These are phyloP conservation scores for Tetragnatha montana DNA, from an alignment of 2,888 invertebrate genomes.

Conservation along the genomic window DNA sequence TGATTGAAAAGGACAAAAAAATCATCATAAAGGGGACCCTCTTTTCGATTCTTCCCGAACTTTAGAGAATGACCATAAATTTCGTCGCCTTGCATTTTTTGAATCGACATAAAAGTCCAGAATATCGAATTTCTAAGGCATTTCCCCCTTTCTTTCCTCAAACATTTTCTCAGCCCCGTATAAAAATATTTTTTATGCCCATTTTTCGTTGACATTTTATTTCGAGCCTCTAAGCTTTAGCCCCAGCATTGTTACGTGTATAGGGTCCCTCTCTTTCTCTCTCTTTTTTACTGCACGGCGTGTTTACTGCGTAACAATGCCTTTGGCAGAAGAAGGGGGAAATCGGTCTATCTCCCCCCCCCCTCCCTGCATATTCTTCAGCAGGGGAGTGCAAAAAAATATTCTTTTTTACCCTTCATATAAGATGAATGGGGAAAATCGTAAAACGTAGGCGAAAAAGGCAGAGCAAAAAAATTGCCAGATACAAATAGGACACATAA, in stretches of 20 bases:
- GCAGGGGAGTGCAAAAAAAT: not conserved
- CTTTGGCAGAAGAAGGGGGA: slow-evolving; percentile 46
- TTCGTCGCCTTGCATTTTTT: slow-evolving; percentile 55
- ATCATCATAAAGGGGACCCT: slow-evolving; percentile 26
- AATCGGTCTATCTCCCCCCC: slow-evolving; percentile 18
- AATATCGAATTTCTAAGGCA: slow-evolving; percentile 64
- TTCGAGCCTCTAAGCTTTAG: slow-evolving; percentile 50
- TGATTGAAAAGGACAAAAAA: slow-evolving; percentile 60
- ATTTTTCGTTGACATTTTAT: slow-evolving; percentile 61
- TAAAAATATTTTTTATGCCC: slow-evolving; percentile 65
- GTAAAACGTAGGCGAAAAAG: not conserved
- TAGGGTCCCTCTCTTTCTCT: slow-evolving; percentile 40
- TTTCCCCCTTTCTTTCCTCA: slow-evolving; percentile 9
- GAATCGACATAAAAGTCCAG: slow-evolving; percentile 63
- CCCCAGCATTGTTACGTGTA: slow-evolving; percentile 58
- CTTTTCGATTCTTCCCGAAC: slow-evolving; percentile 56
- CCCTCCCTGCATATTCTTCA: not conserved
- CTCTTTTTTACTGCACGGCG: slow-evolving; percentile 32
- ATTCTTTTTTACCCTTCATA: not conserved
- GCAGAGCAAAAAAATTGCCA: not conserved
- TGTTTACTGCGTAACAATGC: slow-evolving; percentile 67
- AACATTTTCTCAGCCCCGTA: slow-evolving; percentile 42
- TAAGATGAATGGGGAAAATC: slow-evolving; percentile 1
- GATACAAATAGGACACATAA: slow-evolving; percentile 1
- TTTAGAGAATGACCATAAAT: slow-evolving; percentile 70